A percentile compares a stretch with the other conserved stretches of the same genome.
Evolutionary conservation across 2,888 invertebrate genomes (phyloP).

Genomic region (Sarcophaga caerulescens): DNA sequence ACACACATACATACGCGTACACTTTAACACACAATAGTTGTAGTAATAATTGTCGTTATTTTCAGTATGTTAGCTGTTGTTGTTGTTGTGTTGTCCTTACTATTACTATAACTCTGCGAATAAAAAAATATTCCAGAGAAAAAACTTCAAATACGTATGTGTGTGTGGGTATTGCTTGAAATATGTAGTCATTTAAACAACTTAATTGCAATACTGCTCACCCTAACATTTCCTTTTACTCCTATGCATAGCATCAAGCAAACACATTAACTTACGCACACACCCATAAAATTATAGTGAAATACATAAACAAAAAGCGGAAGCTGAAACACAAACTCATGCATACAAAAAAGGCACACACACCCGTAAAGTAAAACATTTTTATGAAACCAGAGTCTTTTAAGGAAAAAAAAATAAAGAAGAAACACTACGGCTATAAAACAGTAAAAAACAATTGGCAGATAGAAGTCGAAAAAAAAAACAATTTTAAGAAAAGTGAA

Average conservation of each 20-base stretch:
- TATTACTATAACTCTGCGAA: conserved; percentile 28
- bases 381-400: conserved; percentile 19
- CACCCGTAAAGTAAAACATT: not conserved
- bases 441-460: conserved; percentile 9
- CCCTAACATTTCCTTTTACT: not conserved
- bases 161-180: conserved; percentile 26
- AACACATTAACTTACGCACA: conserved; percentile 38
- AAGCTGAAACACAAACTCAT: not conserved
- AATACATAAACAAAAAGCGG: conserved; percentile 15
- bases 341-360: not conserved
- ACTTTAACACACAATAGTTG: not conserved
- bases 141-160: not conserved
- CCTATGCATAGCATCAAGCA: not conserved
- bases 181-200: conserved; percentile 56
- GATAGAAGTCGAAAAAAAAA: conserved; percentile 17
- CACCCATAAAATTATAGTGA: conserved; percentile 49
- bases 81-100: conserved; percentile 5
- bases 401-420: not conserved
- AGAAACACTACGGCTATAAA: not conserved
- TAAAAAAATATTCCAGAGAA: conserved; percentile 2
- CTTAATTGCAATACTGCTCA: conserved; percentile 56
- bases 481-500: not conserved
- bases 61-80: conserved; percentile 1
- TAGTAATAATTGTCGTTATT: conserved; percentile 16
- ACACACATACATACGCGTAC: not conserved